Evolutionary conservation across 2,113 vertebrate genomes (phyloP), one percentile per base, ranked within the genome.

Genomic region (Megaptera novaeangliae): DNA sequence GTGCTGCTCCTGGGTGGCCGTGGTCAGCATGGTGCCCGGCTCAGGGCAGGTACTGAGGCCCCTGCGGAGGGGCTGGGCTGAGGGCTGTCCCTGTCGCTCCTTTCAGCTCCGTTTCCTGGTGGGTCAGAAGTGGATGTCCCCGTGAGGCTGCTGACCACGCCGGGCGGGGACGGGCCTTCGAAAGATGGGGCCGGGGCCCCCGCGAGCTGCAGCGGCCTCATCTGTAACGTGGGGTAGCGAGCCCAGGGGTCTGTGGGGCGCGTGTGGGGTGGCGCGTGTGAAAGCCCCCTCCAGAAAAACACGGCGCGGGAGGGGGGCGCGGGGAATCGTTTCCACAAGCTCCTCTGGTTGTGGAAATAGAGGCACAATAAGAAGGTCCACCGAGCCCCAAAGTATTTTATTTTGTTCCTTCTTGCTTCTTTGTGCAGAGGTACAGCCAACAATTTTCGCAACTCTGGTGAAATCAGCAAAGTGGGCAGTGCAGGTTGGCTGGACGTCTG

Each of bases 261-360:
- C 0, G 0, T 20, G 11, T 55, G 77, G 1, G 61, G 21, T 2
- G 1, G 12, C 1, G n/a, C 7, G 0, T 2, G 8, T 20, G 71
- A n/a, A 81, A 74, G 66, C 0, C 5, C 57, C 25, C 1, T 27
- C 55, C 46, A 27, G 82, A 36, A 81, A 71, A 77, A 55, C 29
- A 18, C 15, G 2, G 5, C 4, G 0, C 1, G 31, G 9, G 31
- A 18, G 44, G 2, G 44, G 15, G 49, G 49, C 15, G 15, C 49
- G 5, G 52, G 15, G 15, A 52, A 8, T 78, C 6, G 0, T 34
- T 71, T 87, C 61, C 41, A 17, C n/a, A 23, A 1, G 13, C 13
- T 39, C 21, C 36, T 44, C 41, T 27, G 61, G 61, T 46, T 39
- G 41, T 71, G 74, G 69, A 57, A 52, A 61, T 18, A 2, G 11